A percentile compares a stretch with the other conserved stretches of the same genome.
These are phyloP conservation scores for Tenodera sinensis DNA, from an alignment of 2,888 invertebrate species.

Conservation along the genomic window DNA sequence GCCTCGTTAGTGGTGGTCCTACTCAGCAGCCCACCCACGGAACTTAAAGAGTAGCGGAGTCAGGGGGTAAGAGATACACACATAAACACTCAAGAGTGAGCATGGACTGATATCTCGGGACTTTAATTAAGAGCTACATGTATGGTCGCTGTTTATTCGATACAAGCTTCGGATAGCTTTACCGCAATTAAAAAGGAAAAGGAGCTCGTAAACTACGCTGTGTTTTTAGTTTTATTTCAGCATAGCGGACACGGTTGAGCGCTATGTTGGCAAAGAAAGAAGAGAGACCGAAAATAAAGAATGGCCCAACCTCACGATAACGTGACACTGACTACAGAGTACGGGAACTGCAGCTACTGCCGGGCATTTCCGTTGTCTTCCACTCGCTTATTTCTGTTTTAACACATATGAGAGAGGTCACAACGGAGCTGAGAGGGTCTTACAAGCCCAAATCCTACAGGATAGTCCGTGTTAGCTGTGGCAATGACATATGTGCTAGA, in stretches of 20 bases:
- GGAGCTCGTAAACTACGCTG: neutral
- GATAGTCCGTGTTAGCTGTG: too few relatives aligned
- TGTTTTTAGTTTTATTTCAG: neutral
- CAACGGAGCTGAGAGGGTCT: too few relatives aligned
- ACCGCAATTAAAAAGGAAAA: neutral
- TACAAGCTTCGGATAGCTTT: neutral
- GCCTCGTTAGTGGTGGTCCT: slow-evolving; percentile 3
- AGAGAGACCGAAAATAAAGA: neutral
- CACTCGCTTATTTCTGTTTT: neutral
- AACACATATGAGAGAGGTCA: too few relatives aligned
- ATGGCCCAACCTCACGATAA: neutral
- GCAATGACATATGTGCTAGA: too few relatives aligned
- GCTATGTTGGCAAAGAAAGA: neutral
- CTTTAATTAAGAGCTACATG: slow-evolving; percentile 15
- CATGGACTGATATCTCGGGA: neutral
- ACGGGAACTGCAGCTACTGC: neutral
- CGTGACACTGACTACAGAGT: neutral
- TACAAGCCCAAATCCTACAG: too few relatives aligned
- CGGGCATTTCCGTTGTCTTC: neutral
- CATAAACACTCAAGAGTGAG: neutral
- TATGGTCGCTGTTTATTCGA: neutral
- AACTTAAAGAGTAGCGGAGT: neutral
- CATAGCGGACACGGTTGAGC: neutral
- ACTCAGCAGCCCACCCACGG: neutral
- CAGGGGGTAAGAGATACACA: neutral